Percentiles rank a stretch among this genome's conserved stretches.
These are phyloP conservation scores for Montipora efflorescens DNA, from an alignment of 64 coral and sea anemone species.

Conservation along the genomic window DNA sequence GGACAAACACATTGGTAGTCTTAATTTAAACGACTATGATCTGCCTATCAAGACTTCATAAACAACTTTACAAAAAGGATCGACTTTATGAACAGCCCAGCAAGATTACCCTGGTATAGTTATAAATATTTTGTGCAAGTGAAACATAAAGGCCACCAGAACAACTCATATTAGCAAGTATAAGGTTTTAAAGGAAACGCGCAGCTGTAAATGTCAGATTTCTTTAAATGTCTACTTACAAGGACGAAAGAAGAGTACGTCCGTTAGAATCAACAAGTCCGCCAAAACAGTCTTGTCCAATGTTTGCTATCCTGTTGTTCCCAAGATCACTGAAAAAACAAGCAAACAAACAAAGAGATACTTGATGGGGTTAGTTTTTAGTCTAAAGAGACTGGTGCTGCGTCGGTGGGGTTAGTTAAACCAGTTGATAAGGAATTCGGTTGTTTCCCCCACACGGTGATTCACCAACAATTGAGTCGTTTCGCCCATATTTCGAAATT, in stretches of 20 bases:
- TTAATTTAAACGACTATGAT: too few species aligned
- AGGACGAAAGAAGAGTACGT: not conserved
- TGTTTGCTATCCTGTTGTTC: constrained; percentile 87
- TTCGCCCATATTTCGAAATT: too few species aligned
- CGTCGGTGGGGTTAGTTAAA: too few species aligned
- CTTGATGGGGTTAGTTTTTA: not conserved
- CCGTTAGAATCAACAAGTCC: not conserved
- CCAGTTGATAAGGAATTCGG: too few species aligned
- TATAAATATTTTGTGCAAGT: not conserved
- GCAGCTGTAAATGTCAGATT: not conserved
- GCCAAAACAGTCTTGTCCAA: constrained; percentile 82
- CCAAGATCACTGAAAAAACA: constrained; percentile 28
- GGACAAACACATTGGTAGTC: too few species aligned
- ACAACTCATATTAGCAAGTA: not conserved
- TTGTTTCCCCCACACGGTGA: too few species aligned
- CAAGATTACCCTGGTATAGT: too few species aligned
- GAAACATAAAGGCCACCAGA: too few species aligned
- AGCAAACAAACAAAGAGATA: not conserved
- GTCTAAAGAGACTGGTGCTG: not conserved
- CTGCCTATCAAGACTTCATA: too few species aligned
- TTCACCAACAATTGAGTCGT: too few species aligned
- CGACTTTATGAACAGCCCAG: too few species aligned
- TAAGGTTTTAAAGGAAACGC: not conserved
- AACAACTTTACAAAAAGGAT: too few species aligned
- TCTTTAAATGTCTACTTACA: constrained; percentile 65